A percentile compares a stretch with the other conserved stretches of the same genome.
These are phyloP conservation scores for Paralichthys olivaceus DNA, from an alignment of 2,113 vertebrate genomes.

Conservation along the genomic window DNA sequence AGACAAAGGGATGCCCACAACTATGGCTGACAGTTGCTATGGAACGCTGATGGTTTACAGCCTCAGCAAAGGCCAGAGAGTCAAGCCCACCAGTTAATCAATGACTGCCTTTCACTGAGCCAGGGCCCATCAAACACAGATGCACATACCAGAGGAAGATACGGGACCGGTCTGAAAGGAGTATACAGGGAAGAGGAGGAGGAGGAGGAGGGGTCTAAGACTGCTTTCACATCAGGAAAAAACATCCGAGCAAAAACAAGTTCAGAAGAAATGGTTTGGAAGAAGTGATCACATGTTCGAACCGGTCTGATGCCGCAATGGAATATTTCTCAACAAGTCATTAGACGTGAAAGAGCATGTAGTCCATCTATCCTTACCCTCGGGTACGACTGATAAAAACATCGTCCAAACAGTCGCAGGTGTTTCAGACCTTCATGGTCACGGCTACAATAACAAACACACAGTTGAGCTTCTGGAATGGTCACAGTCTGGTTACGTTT, in stretches of 20 bases:
- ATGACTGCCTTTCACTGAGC: conserved; percentile 46
- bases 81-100: conserved; percentile 71
- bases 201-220: conserved; percentile 14
- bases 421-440: background rate
- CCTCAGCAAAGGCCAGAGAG: conserved; percentile 62
- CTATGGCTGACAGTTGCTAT: conserved; percentile 66
- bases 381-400: background rate
- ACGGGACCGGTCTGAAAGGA: conserved; percentile 22
- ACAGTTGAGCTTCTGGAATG: background rate
- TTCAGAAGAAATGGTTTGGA: conserved; percentile 28
- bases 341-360: background rate
- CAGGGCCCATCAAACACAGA: conserved; percentile 46
- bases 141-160: conserved; percentile 59
- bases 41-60: conserved; percentile 69
- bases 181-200: background rate
- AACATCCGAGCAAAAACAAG: conserved; percentile 27
- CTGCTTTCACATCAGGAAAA: background rate
- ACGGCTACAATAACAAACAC: background rate
- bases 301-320: conserved; percentile 18
- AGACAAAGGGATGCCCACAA: conserved; percentile 68
- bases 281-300: conserved; percentile 28
- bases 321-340: background rate
- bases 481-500: background rate
- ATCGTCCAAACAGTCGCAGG: background rate
- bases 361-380: background rate